Percentiles rank a stretch among this genome's conserved stretches.
Conservation (phyloP, 2,888 invertebrate species). For the Tenthredo livida region DNA sequence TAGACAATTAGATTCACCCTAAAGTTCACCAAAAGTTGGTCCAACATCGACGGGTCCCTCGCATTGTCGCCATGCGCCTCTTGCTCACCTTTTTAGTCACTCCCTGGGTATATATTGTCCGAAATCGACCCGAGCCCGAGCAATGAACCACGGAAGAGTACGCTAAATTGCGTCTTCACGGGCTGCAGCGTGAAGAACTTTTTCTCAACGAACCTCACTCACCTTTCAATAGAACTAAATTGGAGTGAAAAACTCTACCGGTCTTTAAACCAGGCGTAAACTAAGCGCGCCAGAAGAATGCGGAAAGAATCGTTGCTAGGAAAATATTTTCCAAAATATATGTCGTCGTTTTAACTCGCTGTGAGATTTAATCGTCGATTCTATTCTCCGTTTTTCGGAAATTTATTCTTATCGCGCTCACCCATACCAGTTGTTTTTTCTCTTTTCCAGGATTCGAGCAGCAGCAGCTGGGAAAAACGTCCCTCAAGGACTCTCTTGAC, state of each 20-base stretch:
- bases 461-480: conserved; percentile 33
- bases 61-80: conserved; percentile 36
- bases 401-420: neutral
- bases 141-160: conserved; percentile 22
- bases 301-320: neutral
- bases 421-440: neutral
- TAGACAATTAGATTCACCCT: conserved; percentile 70
- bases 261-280: conserved; percentile 62
- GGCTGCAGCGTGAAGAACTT: neutral
- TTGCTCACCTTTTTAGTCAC: conserved; percentile 24
- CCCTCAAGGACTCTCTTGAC: conserved; percentile 52
- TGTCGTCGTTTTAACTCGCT: neutral
- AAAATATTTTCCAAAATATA: conserved; percentile 26
- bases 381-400: neutral
- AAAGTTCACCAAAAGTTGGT: conserved; percentile 69
- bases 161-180: conserved; percentile 48
- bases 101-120: conserved; percentile 28
- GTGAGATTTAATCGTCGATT: neutral
- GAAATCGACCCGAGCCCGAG: neutral
- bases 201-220: conserved; percentile 24
- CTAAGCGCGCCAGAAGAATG: conserved; percentile 57
- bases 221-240: conserved; percentile 65
- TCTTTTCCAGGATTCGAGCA: neutral
- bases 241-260: conserved; percentile 57
- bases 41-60: conserved; percentile 65